phyloP scores from a whole-genome alignment of 2,888 invertebrate species.

The Xanthia icteritia region DNA sequence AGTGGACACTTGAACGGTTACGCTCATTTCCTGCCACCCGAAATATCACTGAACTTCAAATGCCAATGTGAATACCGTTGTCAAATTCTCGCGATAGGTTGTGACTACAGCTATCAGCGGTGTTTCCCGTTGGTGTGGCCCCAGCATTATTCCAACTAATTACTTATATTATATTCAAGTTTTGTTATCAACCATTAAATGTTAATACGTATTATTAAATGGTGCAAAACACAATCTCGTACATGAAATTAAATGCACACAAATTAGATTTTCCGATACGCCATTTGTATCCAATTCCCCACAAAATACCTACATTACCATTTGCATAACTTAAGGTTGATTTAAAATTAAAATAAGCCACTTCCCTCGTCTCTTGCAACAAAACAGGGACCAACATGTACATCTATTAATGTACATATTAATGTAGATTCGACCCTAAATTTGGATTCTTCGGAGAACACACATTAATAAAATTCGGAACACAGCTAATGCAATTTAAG shows the following conservation, averaged over 20 bases:
- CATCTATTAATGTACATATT: slow-evolving; percentile 73
- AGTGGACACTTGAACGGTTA: too few relatives aligned
- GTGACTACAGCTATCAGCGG: too few relatives aligned
- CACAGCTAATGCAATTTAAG: slow-evolving; percentile 6
- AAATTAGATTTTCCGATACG: slow-evolving; percentile 49
- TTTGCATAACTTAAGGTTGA: slow-evolving; percentile 73
- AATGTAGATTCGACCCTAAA: slow-evolving; percentile 66
- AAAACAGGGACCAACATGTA: slow-evolving; percentile 60
- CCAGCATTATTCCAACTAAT: too few relatives aligned
- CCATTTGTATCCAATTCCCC: slow-evolving; percentile 58
- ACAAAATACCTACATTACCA: slow-evolving; percentile 66
- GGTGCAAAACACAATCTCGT: slow-evolving; percentile 20
- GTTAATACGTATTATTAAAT: neutral
- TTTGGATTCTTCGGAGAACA: slow-evolving; percentile 32
- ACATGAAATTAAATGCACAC: slow-evolving; percentile 36
- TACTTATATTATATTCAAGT: too few relatives aligned
- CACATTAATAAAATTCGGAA: slow-evolving; percentile 33
- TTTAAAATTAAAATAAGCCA: slow-evolving; percentile 77
- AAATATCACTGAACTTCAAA: too few relatives aligned
- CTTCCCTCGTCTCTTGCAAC: slow-evolving; percentile 63
- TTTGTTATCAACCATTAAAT: neutral
- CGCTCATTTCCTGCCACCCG: too few relatives aligned
- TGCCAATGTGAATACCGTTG: too few relatives aligned
- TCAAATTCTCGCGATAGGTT: too few relatives aligned
- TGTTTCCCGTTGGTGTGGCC: too few relatives aligned